Evolutionary conservation across 1,140 invertebrate genomes (phyloP).

Genomic region (Brachionus plicatilis): DNA sequence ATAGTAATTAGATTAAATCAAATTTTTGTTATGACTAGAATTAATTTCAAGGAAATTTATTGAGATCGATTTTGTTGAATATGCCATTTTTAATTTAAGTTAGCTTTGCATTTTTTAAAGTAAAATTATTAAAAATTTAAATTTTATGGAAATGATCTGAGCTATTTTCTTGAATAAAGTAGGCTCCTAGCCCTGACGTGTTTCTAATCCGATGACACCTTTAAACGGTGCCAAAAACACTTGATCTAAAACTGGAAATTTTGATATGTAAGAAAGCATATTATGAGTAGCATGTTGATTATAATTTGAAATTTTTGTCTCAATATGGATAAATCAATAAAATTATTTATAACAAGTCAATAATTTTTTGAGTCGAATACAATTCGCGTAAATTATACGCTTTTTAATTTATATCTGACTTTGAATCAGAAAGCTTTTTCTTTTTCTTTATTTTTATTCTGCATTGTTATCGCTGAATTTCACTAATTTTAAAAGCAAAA

Average conservation of each 20-base stretch:
- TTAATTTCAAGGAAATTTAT: no score
- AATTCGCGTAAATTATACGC: neutral
- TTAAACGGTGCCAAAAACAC: neutral
- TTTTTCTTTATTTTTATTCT: neutral
- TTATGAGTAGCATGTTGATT: neutral
- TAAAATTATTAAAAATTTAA: no score
- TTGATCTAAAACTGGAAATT: neutral
- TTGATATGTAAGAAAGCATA: neutral
- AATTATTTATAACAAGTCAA: slow-evolving; percentile 23
- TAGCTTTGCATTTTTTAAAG: no score
- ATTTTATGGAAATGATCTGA: no score
- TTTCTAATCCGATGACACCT: neutral
- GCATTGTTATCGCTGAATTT: neutral
- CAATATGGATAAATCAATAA: slow-evolving; percentile 24
- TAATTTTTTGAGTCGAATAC: neutral
- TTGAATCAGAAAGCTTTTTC: neutral
- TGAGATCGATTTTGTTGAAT: no score
- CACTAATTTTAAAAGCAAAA: neutral
- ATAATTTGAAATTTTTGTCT: neutral
- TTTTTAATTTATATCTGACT: neutral
- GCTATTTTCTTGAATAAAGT: neutral
- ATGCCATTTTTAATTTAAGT: no score
- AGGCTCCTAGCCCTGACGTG: neutral
- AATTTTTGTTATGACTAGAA: no score
- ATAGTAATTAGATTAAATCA: no score